Conservation (phyloP, 2,888 invertebrate species). For the Eumerus sabulonum region DNA sequence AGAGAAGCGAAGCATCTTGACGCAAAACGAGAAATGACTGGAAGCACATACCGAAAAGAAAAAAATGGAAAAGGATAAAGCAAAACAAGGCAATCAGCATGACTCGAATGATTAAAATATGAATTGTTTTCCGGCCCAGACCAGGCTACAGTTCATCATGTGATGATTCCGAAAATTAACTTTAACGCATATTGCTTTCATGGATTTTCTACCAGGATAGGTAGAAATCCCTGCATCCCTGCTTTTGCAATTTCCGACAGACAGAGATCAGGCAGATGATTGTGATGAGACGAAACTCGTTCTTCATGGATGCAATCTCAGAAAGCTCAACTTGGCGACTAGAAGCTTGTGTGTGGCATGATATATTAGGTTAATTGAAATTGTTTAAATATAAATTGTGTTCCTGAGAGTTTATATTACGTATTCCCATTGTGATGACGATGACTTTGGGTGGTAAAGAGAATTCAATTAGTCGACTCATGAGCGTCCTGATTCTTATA, state of each 20-base stretch:
- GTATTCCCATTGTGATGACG: slow-evolving; percentile 34
- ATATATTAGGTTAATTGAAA: slow-evolving; percentile 68
- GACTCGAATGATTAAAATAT: slow-evolving; percentile 67
- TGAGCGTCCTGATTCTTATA: slow-evolving; percentile 35
- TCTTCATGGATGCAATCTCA: no score
- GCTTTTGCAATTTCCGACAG: slow-evolving; percentile 51
- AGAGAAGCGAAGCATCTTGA: slow-evolving; percentile 33
- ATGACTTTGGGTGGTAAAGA: neutral
- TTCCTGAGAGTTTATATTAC: slow-evolving; percentile 21
- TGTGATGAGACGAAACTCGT: no score
- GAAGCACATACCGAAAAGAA: slow-evolving; percentile 10
- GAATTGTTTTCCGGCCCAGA: slow-evolving; percentile 30
- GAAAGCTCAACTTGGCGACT: no score
- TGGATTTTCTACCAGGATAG: no score
- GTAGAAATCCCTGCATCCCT: no score
- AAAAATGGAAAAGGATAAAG: slow-evolving; percentile 25
- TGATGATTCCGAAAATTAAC: slow-evolving; percentile 30
- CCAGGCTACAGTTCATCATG: no score
- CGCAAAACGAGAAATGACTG: neutral
- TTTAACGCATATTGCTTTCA: no score
- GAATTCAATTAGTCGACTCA: slow-evolving; percentile 46
- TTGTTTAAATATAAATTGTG: slow-evolving; percentile 53
- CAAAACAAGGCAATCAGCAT: slow-evolving; percentile 63
- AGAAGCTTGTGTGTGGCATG: slow-evolving; percentile 23
- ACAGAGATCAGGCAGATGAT: no score